phyloP scores from a whole-genome alignment of 2,888 invertebrate species.

The Yponomeuta plumbellus region DNA sequence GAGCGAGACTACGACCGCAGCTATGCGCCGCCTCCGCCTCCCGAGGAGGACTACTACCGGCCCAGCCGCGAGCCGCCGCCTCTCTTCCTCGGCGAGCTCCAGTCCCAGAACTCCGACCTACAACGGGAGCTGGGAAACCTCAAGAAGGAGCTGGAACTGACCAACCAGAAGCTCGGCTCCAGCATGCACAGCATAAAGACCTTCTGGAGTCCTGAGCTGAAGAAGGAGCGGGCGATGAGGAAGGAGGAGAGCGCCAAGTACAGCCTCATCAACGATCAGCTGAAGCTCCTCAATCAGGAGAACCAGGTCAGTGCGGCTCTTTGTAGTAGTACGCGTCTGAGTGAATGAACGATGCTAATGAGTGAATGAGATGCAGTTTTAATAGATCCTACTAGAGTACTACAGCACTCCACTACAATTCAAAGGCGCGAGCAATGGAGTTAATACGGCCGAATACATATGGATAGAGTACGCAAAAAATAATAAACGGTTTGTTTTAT shows the following conservation, averaged over 20 bases:
- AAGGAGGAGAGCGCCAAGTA: conserved; percentile 99
- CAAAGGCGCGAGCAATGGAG: too few relatives aligned
- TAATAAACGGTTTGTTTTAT: too few relatives aligned
- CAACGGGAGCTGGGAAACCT: conserved; percentile 92
- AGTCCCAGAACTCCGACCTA: conserved; percentile 95
- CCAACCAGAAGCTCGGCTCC: conserved; percentile 97
- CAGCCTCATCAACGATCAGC: conserved; percentile 96
- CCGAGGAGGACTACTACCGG: conserved; percentile 79
- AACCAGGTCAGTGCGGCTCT: conserved; percentile 85
- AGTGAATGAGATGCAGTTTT: neutral
- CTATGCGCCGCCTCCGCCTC: conserved; percentile 91
- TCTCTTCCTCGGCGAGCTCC: conserved; percentile 89
- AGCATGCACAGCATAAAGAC: conserved; percentile 99
- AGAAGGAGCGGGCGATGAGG: conserved; percentile 96
- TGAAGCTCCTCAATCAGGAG: conserved; percentile 96
- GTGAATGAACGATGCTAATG: neutral
- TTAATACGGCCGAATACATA: too few relatives aligned
- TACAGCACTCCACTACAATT: neutral
- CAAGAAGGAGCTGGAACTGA: conserved; percentile 95
- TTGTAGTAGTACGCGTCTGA: neutral
- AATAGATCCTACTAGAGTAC: neutral
- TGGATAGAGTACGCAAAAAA: too few relatives aligned
- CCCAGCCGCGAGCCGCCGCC: conserved; percentile 77
- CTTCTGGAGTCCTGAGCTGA: conserved; percentile 99
- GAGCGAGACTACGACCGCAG: conserved; percentile 90